phyloP scores from a whole-genome alignment of 1,140 invertebrate genomes.

The Ctenoplectra terminalis region DNA sequence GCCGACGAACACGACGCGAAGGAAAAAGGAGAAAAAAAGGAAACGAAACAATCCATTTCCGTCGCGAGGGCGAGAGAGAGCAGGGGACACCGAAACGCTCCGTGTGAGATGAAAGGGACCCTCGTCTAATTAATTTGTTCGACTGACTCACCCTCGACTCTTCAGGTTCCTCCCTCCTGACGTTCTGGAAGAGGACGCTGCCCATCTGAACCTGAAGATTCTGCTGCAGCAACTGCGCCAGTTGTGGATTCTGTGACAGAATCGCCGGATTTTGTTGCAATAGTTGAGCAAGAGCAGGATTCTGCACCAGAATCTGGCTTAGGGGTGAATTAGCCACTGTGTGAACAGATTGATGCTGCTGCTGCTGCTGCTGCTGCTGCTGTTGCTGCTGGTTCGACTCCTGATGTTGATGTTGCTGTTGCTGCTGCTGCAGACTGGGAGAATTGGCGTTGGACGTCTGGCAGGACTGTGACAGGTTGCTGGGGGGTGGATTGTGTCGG shows the following conservation, averaged over 20 bases:
- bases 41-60: constrained; percentile 46
- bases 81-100: constrained; percentile 5
- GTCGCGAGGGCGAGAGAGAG: constrained; percentile 19
- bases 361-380: constrained; percentile 36
- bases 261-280: constrained; percentile 80
- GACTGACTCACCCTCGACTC: constrained; percentile 76
- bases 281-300: constrained; percentile 79
- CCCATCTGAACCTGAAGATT: constrained; percentile 81
- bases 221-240: constrained; percentile 80
- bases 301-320: constrained; percentile 79
- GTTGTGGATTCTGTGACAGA: constrained; percentile 78
- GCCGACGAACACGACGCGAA: not conserved
- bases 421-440: constrained; percentile 60
- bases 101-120: constrained; percentile 34
- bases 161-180: constrained; percentile 75
- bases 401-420: constrained; percentile 50
- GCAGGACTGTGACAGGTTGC: constrained; percentile 74
- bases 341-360: constrained; percentile 62
- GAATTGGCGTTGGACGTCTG: constrained; percentile 72
- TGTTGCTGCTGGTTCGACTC: constrained; percentile 46
- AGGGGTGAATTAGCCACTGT: constrained; percentile 73
- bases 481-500: constrained; percentile 73
- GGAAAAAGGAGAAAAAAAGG: constrained; percentile 1
- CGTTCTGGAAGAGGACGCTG: constrained; percentile 73
- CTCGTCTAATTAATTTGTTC: constrained; percentile 53